Evolutionary conservation across 2,888 invertebrate species (phyloP), one percentile per base, ranked within the genome.

Genomic region (Prosopocoilus inquinatus): DNA sequence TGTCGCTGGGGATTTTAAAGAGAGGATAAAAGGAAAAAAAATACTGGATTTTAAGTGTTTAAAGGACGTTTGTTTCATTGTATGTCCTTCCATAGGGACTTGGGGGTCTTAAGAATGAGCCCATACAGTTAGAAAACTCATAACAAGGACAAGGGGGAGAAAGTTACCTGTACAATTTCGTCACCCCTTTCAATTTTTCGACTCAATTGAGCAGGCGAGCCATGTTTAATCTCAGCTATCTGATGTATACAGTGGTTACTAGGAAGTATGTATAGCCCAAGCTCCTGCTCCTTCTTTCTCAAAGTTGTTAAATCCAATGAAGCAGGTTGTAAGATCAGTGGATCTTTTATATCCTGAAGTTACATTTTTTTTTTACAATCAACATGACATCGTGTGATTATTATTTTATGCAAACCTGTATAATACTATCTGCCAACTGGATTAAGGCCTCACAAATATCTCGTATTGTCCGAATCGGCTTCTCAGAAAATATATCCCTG

Each of bases 161-260:
- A 15, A 71, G 83, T 82, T 64, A 92, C 92, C 82, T 95, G 94
- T 39, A 97, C 90, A 66, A 98, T 92, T 81, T 98, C 97, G 78
- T 98, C 97, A 0, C 96, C 97, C 67, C 91, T 90, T 77, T 95
- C 95, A 70, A 98, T 89, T 79, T 92, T 93, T 2, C 91, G 91
- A 65, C 92, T 91, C 34, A 90, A 87, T 78, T 96, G 94, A 38
- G 96, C 95, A 2, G 95, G 94, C 47, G 94, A 94, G 69, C 94
- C 90, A 76, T 90, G 89, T 74, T 94, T 92, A 50, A 96, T 90
- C 72, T 91, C 91, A 12, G 91, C 91, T 55, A 98, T 90, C 73
- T 93, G 90, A 73, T 82, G 85, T 61, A 87, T 82, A 0, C 88
- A 87, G 75, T 89, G 90, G 77, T 89, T 91, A 39, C 90, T 91